phyloP scores from a whole-genome alignment of 2,888 invertebrate genomes.

The Oegoconia quadripuncta region DNA sequence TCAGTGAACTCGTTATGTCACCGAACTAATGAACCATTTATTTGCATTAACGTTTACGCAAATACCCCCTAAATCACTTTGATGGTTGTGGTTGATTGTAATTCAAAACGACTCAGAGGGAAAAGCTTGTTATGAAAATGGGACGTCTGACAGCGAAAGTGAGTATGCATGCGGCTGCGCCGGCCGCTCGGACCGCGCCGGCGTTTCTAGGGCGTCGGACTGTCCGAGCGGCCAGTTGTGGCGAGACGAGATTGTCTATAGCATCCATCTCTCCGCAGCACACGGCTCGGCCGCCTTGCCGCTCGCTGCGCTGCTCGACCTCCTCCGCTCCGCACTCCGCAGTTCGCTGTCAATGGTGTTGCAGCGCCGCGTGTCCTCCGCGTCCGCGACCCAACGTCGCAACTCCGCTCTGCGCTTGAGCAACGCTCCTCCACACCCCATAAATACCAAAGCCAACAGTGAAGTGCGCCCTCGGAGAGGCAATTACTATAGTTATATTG shows the following conservation, averaged over 20 bases:
- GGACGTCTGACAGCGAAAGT: conserved; percentile 57
- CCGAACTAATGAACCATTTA: no score
- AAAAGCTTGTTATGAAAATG: conserved; percentile 43
- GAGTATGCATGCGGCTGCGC: conserved; percentile 34
- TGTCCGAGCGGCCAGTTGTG: conserved; percentile 3
- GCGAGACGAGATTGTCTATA: conserved; percentile 8
- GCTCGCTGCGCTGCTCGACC: conserved; percentile 34
- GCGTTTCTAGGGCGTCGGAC: conserved; percentile 57
- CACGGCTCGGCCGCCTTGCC: background rate
- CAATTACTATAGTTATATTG: conserved; percentile 5
- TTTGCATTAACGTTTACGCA: no score
- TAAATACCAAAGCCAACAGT: conserved; percentile 9
- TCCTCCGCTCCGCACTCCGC: conserved; percentile 17
- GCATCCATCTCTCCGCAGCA: conserved; percentile 5
- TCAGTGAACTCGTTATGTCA: no score
- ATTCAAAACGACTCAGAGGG: conserved; percentile 14
- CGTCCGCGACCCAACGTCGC: conserved; percentile 17
- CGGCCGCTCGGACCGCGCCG: conserved; percentile 26
- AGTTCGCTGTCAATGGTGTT: conserved; percentile 26
- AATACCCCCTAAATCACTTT: background rate
- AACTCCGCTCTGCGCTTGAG: conserved; percentile 14
- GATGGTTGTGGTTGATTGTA: background rate
- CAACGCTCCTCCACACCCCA: conserved; percentile 14
- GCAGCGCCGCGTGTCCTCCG: conserved; percentile 30
- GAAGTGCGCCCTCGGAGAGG: conserved; percentile 3